A percentile compares a stretch with the other conserved stretches of the same genome.
phyloP scores from a whole-genome alignment of 2,888 invertebrate species.

The Hypomecis atomaria region DNA sequence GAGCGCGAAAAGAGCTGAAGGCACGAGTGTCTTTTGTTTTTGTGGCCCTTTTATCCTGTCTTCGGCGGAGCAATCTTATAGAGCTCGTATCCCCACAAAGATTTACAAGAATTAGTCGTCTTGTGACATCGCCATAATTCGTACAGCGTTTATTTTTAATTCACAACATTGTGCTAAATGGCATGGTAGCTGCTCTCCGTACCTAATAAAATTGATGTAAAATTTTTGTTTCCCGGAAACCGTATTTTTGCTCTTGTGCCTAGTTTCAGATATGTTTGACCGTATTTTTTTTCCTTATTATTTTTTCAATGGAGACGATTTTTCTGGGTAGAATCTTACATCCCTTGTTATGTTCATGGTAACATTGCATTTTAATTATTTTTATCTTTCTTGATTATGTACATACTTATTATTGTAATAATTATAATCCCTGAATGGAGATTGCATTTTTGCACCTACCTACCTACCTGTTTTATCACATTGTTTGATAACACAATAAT shows the following conservation, averaged over 20 bases:
- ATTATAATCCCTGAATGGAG: no score
- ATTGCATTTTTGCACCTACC: no score
- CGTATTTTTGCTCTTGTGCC: constrained; percentile 74
- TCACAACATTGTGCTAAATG: constrained; percentile 28
- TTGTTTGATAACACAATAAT: no score
- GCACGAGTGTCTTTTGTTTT: constrained; percentile 5
- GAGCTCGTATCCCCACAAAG: background rate
- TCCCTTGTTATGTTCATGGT: no score
- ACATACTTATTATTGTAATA: no score
- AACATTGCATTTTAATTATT: no score
- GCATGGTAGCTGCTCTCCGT: background rate
- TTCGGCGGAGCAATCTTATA: background rate
- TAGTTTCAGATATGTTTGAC: no score
- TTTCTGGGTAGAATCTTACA: no score
- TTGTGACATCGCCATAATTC: constrained; percentile 3
- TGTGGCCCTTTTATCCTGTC: background rate
- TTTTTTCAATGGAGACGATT: no score
- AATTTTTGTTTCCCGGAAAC: constrained; percentile 49
- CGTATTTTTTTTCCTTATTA: no score
- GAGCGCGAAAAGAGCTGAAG: background rate
- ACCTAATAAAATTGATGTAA: background rate
- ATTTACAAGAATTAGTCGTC: background rate
- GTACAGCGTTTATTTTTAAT: constrained; percentile 30
- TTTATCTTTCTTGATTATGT: no score
- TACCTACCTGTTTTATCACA: no score